Conservation (phyloP, 2,113 vertebrate genomes). For the Clinocottus analis region DNA sequence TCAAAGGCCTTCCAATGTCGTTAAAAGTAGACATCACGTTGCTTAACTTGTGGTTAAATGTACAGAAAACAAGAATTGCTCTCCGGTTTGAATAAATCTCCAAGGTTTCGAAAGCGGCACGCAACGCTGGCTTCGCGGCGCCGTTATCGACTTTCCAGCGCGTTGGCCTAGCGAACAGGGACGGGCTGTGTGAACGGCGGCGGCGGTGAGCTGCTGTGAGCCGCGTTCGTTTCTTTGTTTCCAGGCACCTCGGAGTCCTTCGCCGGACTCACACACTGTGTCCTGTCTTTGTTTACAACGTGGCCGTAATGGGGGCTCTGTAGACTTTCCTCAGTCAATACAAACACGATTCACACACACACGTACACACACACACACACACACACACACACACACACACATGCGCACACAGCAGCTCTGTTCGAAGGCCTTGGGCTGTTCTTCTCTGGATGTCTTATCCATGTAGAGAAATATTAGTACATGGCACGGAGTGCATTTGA, state of each 20-base stretch:
- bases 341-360: slow-evolving; percentile 61
- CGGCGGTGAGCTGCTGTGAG: slow-evolving; percentile 30
- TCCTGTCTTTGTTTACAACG: slow-evolving; percentile 70
- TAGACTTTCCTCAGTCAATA: slow-evolving; percentile 73
- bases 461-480: slow-evolving; percentile 66
- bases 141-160: slow-evolving; percentile 3
- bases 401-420: slow-evolving; percentile 10
- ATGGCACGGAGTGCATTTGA: slow-evolving; percentile 55
- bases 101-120: not conserved
- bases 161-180: slow-evolving; percentile 3
- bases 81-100: not conserved
- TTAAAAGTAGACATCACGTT: not conserved
- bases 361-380: slow-evolving; percentile 19
- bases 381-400: slow-evolving; percentile 15
- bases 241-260: slow-evolving; percentile 16
- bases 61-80: not conserved
- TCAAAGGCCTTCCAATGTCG: no score
- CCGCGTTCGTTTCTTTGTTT: slow-evolving; percentile 40
- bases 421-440: slow-evolving; percentile 54
- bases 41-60: not conserved
- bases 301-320: slow-evolving; percentile 60
- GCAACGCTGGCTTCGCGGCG: not conserved
- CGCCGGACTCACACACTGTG: slow-evolving; percentile 46
- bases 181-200: not conserved
- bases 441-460: slow-evolving; percentile 62